Evolutionary conservation across 2,888 invertebrate genomes (phyloP).

Genomic region (Hylaea fasciaria): DNA sequence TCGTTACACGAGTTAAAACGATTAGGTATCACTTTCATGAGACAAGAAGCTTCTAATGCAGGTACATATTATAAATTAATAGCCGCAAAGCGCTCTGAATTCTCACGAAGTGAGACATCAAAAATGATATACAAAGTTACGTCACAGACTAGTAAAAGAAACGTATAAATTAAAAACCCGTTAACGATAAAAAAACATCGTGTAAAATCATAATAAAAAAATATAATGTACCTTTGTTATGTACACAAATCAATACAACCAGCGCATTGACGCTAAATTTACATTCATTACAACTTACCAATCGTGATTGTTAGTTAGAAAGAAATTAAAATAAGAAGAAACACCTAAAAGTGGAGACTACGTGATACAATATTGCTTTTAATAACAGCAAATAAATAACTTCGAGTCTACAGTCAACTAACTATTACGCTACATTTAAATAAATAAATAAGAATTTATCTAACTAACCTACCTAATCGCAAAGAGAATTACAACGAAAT

Average conservation of each 20-base stretch:
- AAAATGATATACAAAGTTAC: conserved; percentile 33
- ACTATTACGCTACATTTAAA: conserved; percentile 69
- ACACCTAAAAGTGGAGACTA: conserved; percentile 65
- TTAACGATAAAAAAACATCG: conserved; percentile 47
- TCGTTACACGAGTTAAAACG: conserved; percentile 59
- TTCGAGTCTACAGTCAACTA: conserved; percentile 63
- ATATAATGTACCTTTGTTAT: conserved; percentile 46
- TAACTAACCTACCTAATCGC: conserved; percentile 77
- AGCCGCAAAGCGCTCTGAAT: not conserved
- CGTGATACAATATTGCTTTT: conserved; percentile 65
- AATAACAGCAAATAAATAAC: conserved; percentile 70
- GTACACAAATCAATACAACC: conserved; percentile 48
- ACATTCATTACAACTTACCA: conserved; percentile 42
- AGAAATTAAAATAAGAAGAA: conserved; percentile 47
- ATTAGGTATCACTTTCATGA: conserved; percentile 12
- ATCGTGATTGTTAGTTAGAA: conserved; percentile 42
- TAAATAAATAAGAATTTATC: conserved; percentile 82
- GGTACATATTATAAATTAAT: too few relatives aligned
- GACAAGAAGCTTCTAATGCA: not conserved
- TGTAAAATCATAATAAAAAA: conserved; percentile 54
- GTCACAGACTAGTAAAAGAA: conserved; percentile 66
- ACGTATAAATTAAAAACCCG: conserved; percentile 57
- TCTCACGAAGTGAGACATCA: conserved; percentile 20
- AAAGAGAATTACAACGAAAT: conserved; percentile 76
- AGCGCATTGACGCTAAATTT: conserved; percentile 43